Evolutionary conservation across 1,140 invertebrate species (phyloP).

Genomic region (Aphis craccivora): DNA sequence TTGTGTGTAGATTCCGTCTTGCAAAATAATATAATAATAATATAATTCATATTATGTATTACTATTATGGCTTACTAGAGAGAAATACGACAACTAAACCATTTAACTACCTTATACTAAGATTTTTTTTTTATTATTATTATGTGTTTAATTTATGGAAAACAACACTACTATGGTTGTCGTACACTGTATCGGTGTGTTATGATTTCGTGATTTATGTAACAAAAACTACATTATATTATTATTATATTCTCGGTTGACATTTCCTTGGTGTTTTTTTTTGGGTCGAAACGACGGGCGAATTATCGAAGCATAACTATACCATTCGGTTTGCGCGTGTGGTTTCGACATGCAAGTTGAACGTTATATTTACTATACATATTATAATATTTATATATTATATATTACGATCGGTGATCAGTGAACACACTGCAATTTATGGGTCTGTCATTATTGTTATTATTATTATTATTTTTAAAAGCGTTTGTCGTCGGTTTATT

Average conservation of each 20-base stretch:
- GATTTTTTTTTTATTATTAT: not conserved
- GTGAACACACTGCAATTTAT: not conserved
- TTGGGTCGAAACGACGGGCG: not conserved
- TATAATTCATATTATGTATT: not conserved
- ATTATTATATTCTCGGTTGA: not conserved
- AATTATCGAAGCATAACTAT: not conserved
- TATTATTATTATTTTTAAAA: not conserved
- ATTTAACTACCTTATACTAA: too few species aligned
- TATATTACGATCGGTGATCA: not conserved
- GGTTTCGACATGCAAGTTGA: not conserved
- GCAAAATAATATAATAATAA: not conserved
- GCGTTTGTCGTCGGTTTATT: not conserved
- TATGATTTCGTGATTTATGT: not conserved
- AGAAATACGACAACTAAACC: not conserved
- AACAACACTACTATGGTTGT: not conserved
- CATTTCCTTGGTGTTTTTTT: not conserved
- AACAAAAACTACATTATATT: not conserved
- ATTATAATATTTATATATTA: not conserved
- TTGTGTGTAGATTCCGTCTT: not conserved
- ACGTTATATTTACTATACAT: not conserved
- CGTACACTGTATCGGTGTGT: not conserved
- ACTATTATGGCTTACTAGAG: not conserved
- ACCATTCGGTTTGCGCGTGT: not conserved
- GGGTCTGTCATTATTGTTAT: not conserved
- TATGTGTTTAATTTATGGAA: not conserved